Evolutionary conservation across 2,888 invertebrate genomes (phyloP).

Genomic region (Endomychus coccineus): DNA sequence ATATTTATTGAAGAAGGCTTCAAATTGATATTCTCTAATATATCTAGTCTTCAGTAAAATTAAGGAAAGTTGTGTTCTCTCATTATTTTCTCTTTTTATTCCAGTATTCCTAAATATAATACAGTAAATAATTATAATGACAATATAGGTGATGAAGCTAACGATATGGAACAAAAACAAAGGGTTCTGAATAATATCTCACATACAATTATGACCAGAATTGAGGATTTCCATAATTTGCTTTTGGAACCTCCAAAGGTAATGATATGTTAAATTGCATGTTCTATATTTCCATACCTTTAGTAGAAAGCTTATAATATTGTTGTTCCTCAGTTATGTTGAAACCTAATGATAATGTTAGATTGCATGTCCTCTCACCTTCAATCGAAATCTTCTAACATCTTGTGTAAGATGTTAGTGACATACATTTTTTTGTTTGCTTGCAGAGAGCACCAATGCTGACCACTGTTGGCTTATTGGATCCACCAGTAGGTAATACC

Average conservation of each 20-base stretch:
- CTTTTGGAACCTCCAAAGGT: slow-evolving; percentile 65
- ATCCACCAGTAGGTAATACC: slow-evolving; percentile 72
- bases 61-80: no score
- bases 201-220: slow-evolving; percentile 55
- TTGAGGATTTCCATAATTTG: slow-evolving; percentile 63
- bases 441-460: slow-evolving; percentile 55
- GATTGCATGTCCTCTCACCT: not conserved
- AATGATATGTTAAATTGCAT: slow-evolving; percentile 23
- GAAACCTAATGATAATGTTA: no score
- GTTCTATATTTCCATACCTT: not conserved
- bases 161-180: slow-evolving; percentile 52
- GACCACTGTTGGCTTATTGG: slow-evolving; percentile 62
- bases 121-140: slow-evolving; percentile 32
- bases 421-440: slow-evolving; percentile 5
- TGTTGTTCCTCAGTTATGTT: no score
- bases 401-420: not conserved
- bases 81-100: slow-evolving; percentile 17
- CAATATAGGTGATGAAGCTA: slow-evolving; percentile 42
- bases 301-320: not conserved
- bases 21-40: no score
- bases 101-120: slow-evolving; percentile 33
- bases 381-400: not conserved
- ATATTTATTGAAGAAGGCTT: no score
- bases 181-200: slow-evolving; percentile 56
- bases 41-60: no score